phyloP scores from a whole-genome alignment of 2,113 vertebrate genomes.

The Ctenodactylus gundi region DNA sequence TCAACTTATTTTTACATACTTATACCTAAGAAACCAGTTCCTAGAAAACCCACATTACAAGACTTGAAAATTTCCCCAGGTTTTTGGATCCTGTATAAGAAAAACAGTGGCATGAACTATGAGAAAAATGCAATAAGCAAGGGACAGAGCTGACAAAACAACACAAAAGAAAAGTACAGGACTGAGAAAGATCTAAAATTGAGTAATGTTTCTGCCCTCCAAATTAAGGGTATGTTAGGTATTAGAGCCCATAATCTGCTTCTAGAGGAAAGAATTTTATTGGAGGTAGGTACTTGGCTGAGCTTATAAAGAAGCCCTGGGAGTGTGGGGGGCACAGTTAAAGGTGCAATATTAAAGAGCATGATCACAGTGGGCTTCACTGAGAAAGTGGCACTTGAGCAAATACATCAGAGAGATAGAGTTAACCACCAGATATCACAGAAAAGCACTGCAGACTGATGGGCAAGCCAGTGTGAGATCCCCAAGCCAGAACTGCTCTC shows the following conservation, averaged over 20 bases:
- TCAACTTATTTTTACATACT: not conserved
- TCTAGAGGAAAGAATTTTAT: not conserved
- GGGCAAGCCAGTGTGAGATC: not conserved
- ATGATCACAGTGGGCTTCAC: not conserved
- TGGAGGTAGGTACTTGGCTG: not conserved
- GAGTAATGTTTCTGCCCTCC: not conserved
- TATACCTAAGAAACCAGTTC: not conserved
- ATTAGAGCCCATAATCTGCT: not conserved
- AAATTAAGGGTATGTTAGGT: not conserved
- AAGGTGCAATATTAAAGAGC: not conserved
- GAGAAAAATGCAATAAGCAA: not conserved
- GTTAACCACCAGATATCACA: not conserved
- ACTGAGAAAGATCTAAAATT: not conserved
- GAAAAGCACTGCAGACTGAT: not conserved
- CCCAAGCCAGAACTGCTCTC: not conserved
- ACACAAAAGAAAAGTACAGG: not conserved
- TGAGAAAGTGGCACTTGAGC: not conserved
- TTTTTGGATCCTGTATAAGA: constrained; percentile 13
- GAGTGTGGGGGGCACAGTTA: not conserved
- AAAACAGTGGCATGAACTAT: not conserved
- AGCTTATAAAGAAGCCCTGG: not conserved
- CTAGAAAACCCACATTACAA: not conserved
- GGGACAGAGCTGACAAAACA: not conserved
- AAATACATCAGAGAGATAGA: not conserved
- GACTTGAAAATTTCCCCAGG: not conserved